Conservation (phyloP, 2,797 vertebrate species). For the Phalloptychus januarius region DNA sequence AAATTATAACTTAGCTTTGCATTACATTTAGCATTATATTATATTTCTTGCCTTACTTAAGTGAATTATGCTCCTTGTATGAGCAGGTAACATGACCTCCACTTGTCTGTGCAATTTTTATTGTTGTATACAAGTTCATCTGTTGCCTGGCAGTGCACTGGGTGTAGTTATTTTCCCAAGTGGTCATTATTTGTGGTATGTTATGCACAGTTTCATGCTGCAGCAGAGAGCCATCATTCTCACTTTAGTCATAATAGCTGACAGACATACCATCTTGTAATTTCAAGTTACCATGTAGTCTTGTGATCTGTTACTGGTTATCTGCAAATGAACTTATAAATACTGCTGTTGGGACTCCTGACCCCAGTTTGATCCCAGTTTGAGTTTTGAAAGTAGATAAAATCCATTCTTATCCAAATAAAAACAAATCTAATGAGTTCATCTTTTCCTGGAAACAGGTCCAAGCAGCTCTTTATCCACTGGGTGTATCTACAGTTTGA, state of each 20-base stretch:
- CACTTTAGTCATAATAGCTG: not conserved
- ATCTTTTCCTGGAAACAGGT: constrained; percentile 3
- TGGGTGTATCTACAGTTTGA: not conserved
- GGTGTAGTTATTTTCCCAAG: constrained; percentile 14
- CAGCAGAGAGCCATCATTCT: constrained; percentile 39
- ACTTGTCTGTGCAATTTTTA: constrained; percentile 1
- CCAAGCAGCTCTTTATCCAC: not conserved
- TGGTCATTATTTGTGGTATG: not conserved
- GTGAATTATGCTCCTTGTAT: not conserved
- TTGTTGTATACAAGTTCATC: not conserved
- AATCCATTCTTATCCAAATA: not conserved
- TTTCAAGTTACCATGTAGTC: not conserved
- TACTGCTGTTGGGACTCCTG: not conserved
- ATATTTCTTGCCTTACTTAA: not conserved
- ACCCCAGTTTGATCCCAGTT: not conserved
- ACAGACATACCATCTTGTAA: not conserved
- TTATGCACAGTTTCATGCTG: not conserved
- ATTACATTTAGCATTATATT: not conserved
- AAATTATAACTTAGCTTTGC: not conserved
- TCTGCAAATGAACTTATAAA: not conserved
- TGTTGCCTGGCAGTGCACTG: not conserved
- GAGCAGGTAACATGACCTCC: not conserved
- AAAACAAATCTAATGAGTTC: not conserved
- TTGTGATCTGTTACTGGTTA: not conserved
- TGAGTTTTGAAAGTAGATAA: not conserved